A percentile compares a stretch with the other conserved stretches of the same genome.
Conservation (phyloP, 2,888 invertebrate genomes). For the Lepidochrysops patricia region DNA sequence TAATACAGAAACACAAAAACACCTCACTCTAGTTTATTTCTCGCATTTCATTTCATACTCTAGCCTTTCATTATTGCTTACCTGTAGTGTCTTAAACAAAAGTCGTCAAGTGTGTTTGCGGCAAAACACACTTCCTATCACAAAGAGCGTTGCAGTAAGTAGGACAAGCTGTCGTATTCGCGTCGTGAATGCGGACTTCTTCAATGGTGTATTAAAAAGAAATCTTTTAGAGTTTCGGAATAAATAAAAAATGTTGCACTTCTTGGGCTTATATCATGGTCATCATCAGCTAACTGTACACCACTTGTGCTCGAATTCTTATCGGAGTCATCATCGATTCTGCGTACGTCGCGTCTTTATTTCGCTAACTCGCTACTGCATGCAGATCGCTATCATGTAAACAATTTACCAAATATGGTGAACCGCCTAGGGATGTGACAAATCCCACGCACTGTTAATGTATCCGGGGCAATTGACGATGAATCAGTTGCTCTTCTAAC, state of each 20-base stretch:
- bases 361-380: conserved; percentile 2
- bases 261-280: not conserved
- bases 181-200: conserved; percentile 10
- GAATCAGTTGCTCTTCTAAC: not conserved
- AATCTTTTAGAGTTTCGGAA: conserved; percentile 10
- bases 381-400: not conserved
- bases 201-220: conserved; percentile 13
- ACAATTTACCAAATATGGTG: not conserved
- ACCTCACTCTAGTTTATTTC: not conserved
- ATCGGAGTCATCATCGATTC: conserved; percentile 6
- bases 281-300: conserved; percentile 7
- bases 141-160: conserved; percentile 1
- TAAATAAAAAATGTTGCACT: conserved; percentile 4
- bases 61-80: conserved; percentile 12
- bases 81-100: conserved; percentile 11
- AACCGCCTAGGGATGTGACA: not conserved
- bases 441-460: not conserved
- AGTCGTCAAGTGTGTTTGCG: conserved; percentile 12
- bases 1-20: not conserved
- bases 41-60: conserved; percentile 11
- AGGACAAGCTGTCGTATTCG: conserved; percentile 11
- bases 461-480: not conserved
- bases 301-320: not conserved
- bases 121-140: conserved; percentile 13
- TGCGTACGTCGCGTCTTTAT: conserved; percentile 8